Evolutionary conservation across 2,888 invertebrate genomes (phyloP).

Genomic region (Chloroclystis v-ata): DNA sequence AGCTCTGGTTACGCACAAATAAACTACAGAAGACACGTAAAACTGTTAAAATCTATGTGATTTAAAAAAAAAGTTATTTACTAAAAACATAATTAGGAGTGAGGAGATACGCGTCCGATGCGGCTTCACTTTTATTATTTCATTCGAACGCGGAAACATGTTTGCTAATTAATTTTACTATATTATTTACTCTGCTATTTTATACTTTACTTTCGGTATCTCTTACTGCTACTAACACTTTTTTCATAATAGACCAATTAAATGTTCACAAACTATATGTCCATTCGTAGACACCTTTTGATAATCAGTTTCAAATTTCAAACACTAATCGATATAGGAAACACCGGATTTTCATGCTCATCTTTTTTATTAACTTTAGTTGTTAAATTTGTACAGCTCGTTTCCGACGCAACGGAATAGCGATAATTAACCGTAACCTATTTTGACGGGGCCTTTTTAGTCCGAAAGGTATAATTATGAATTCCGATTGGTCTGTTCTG

Average conservation of each 20-base stretch:
- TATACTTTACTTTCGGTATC: not conserved
- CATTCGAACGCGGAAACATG: too few species aligned
- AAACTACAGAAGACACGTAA: too few species aligned
- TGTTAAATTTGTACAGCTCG: constrained; percentile 12
- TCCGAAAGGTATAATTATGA: not conserved
- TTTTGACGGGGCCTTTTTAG: too few species aligned
- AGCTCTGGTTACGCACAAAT: too few species aligned
- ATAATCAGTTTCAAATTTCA: not conserved
- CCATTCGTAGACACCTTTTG: constrained; percentile 7
- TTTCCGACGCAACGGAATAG: constrained; percentile 14
- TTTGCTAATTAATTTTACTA: not conserved
- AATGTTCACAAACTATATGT: not conserved
- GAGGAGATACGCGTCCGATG: constrained; percentile 5
- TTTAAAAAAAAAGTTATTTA: too few species aligned
- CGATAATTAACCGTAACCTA: not conserved
- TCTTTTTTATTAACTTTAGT: constrained; percentile 13
- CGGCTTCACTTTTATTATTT: constrained; percentile 2
- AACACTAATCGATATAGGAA: too few species aligned
- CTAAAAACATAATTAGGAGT: too few species aligned
- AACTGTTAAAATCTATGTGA: too few species aligned
- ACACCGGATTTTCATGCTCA: constrained; percentile 3
- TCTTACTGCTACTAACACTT: constrained; percentile 8
- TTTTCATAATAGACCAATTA: not conserved
- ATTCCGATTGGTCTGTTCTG: constrained; percentile 16
- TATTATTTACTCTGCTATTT: too few species aligned